Evolutionary conservation across 2,888 invertebrate genomes (phyloP), one percentile per base, ranked within the genome.

Genomic region (Drosophila neotestacea): DNA sequence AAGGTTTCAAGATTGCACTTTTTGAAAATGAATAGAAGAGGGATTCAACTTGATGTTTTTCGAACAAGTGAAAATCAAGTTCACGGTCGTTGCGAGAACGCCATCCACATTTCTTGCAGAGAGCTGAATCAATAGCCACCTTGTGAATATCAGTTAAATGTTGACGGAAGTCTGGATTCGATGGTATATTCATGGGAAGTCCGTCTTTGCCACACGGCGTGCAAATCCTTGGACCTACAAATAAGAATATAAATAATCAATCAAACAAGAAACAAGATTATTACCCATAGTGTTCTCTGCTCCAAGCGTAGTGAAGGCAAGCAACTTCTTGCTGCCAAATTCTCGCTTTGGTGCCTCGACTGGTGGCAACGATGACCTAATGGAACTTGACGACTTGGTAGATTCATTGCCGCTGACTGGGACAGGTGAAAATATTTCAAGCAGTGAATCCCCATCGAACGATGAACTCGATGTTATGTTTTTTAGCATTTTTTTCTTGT

Each of bases 31-130:
- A 39, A 36, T 67, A 60, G 9, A 60, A 67, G 11, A 28, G 16
- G 3, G 55, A 36, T 6, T 46, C 13, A 4, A 58, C 42, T 36
- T 72, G 11, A 44, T 72, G 73, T 2, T 16, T 32, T 32, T 50
- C 27, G 6, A 7, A 22, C 42, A 48, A 36, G n/a, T 68, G 65
- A 3, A 38, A 39, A 9, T 59, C 42, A 1, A 66, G 39, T 4
- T 73, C 54, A 4, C 39, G 44, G 27, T 50, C 32, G 22, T 13
- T 32, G 5, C 7, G 7, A 3, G 61, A 54, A 36, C 39, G 69
- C 52, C 48, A 71, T 11, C 65, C 71, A 16, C 65, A 71, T 6
- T 28, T 32, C 11, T 27, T 22, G n/a, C 71, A 70, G 4, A 56
- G 13, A 2, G 54, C n/a, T 10, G 48, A n/a, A 58, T 70, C 63